Base-by-base conservation (phyloP, 2,797 vertebrate genomes). In the Odontamblyopus lacepedii region DNA sequence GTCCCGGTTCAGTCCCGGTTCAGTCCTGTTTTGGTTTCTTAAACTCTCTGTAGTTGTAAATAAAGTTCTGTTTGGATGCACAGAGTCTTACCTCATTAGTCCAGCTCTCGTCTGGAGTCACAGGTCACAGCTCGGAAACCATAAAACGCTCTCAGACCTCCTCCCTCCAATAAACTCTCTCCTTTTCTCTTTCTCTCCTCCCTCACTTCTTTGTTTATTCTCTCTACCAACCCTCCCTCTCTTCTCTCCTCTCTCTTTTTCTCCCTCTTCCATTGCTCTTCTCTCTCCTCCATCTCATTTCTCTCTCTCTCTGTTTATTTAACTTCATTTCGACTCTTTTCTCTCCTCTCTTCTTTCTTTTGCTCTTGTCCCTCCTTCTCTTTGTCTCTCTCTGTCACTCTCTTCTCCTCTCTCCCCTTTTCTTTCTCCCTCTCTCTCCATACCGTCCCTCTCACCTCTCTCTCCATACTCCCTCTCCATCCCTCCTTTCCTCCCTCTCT, bases 81-180 rank as follows among this genome's bases (percentile, higher is more conserved):
- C 59, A 32, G 27, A 18, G 13, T 23, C 29, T 1, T 61, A 61
- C 59, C 59, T 61, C 59, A 32, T 61, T 19, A 30, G 59, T 61
- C 59, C 59, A 61, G 9, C 7, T 19, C 18, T 19, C 4, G 27
- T 12, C 6, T 29, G 27, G 19, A n/a, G 51, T n/a, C 51, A 27
- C 56, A 59, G 56, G 55, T 57, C 55, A 60, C 13, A 60, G 59
- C 59, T 15, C 23, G 56, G 56, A 59, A 59, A 26, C 29, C 56
- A 29, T 59, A 59, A 59, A 59, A 26, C 56, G 56, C 29, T 18
- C 11, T 61, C 8, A 9, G 4, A 4, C 18, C 56, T 11, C 27
- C 56, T 6, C 1, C 26, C n/a, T 11, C n/a, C 5, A 9, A 8
- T 11, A 56, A 18, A 56, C 26, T 60, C 50, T 6, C 44, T 32